phyloP scores from a whole-genome alignment of 2,888 invertebrate genomes.

The Ophonus ardosiacus region DNA sequence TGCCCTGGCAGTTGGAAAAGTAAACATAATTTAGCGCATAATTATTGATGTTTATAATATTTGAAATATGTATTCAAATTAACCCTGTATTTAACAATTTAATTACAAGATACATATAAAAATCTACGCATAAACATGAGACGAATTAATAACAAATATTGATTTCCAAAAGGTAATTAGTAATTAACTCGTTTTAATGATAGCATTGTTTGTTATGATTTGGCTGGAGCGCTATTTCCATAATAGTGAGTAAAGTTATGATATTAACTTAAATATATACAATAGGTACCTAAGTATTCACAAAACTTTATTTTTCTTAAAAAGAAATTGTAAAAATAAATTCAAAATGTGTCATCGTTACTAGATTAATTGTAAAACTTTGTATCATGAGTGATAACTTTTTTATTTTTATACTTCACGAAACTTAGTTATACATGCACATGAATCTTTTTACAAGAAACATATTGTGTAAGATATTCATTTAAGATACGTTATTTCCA shows the following conservation, averaged over 20 bases:
- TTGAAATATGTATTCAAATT: not conserved
- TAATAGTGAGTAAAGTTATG: not conserved
- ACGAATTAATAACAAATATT: slow-evolving; percentile 3
- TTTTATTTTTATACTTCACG: not conserved
- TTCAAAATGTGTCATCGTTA: slow-evolving; percentile 4
- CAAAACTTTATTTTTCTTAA: not conserved
- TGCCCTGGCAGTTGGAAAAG: too few species aligned
- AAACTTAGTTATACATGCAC: not conserved
- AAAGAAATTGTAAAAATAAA: slow-evolving; percentile 10
- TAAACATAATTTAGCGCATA: too few species aligned
- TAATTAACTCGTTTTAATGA: slow-evolving; percentile 12
- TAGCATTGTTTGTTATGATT: not conserved
- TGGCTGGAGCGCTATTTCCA: not conserved
- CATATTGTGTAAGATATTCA: too few species aligned
- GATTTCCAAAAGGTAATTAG: slow-evolving; percentile 16
- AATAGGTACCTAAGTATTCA: not conserved
- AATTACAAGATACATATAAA: not conserved
- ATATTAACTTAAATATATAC: not conserved
- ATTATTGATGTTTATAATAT: not conserved
- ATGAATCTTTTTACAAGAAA: not conserved
- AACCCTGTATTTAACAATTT: not conserved
- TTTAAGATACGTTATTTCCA: too few species aligned
- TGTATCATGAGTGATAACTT: not conserved
- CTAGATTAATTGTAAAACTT: slow-evolving; percentile 14
- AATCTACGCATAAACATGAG: not conserved